These are phyloP conservation scores for Trachemys scripta DNA, from an alignment of 2,113 vertebrate species.

Conservation along the genomic window DNA sequence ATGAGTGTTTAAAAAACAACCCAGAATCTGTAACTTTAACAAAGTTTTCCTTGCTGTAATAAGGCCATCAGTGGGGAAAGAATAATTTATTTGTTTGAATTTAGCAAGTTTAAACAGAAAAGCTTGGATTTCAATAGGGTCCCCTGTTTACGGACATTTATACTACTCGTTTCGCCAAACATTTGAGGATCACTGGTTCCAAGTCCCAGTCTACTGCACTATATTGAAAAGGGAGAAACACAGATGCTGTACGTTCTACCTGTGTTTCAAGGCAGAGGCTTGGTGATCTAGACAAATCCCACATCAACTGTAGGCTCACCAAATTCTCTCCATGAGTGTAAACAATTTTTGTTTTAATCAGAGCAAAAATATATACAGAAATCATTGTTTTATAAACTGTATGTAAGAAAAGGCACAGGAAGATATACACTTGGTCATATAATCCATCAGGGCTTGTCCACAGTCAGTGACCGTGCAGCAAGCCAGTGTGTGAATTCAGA, in stretches of 20 bases:
- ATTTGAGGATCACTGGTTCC: not conserved
- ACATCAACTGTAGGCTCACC: not conserved
- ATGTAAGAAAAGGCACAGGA: not conserved
- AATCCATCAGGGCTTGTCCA: no score
- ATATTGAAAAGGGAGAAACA: not conserved
- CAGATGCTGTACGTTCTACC: not conserved
- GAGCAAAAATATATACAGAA: not conserved
- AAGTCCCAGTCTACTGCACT: not conserved
- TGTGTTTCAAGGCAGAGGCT: not conserved
- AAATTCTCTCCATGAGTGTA: no score
- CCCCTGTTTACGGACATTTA: not conserved
- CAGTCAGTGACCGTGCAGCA: no score
- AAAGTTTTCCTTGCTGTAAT: not conserved
- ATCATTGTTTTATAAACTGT: not conserved
- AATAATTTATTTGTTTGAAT: not conserved
- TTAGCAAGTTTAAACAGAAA: not conserved
- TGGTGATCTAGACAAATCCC: not conserved
- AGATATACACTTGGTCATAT: no score
- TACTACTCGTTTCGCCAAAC: not conserved
- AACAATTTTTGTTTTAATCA: not conserved
- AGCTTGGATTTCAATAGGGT: not conserved
- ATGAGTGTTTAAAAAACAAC: slow-evolving; percentile 26
- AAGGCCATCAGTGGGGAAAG: not conserved
- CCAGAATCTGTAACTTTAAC: not conserved
- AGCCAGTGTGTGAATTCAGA: no score